These are phyloP conservation scores for Planococcus citri DNA, from an alignment of 1,140 invertebrate genomes.

Conservation along the genomic window DNA sequence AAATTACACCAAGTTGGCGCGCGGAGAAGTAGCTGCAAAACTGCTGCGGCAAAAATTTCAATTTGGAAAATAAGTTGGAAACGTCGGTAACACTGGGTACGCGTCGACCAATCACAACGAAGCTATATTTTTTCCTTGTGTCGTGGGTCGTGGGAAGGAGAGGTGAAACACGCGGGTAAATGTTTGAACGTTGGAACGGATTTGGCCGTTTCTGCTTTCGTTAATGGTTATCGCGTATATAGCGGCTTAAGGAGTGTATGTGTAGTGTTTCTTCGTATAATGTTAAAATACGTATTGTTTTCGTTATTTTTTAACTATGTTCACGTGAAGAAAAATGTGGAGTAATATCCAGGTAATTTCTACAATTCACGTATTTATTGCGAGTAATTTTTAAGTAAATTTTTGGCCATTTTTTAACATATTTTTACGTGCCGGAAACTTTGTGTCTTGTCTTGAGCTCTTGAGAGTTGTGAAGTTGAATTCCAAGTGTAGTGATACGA, in stretches of 20 bases:
- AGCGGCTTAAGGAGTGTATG: neutral
- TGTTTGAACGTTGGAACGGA: slow-evolving; percentile 18
- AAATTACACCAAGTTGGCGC: neutral
- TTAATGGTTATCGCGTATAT: slow-evolving; percentile 19
- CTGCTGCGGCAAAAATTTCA: neutral
- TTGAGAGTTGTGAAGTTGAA: no score
- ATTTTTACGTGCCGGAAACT: neutral
- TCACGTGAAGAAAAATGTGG: slow-evolving; percentile 16
- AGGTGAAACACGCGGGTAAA: slow-evolving; percentile 19
- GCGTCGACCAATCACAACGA: neutral
- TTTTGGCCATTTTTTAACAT: neutral
- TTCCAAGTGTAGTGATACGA: no score
- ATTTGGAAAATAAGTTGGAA: neutral
- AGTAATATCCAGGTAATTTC: slow-evolving; percentile 13
- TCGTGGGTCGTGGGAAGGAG: slow-evolving; percentile 10
- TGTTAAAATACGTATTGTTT: slow-evolving; percentile 14
- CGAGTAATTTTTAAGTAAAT: neutral
- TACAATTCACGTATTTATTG: no score
- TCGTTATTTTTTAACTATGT: slow-evolving; percentile 16
- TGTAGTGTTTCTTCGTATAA: slow-evolving; percentile 2
- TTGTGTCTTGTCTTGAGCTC: no score
- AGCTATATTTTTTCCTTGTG: slow-evolving; percentile 18
- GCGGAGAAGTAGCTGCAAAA: neutral
- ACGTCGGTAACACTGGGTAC: slow-evolving; percentile 12
- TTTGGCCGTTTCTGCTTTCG: slow-evolving; percentile 5